These are phyloP conservation scores for Listronotus bonariensis DNA, from an alignment of 1,140 invertebrate genomes.

Conservation along the genomic window DNA sequence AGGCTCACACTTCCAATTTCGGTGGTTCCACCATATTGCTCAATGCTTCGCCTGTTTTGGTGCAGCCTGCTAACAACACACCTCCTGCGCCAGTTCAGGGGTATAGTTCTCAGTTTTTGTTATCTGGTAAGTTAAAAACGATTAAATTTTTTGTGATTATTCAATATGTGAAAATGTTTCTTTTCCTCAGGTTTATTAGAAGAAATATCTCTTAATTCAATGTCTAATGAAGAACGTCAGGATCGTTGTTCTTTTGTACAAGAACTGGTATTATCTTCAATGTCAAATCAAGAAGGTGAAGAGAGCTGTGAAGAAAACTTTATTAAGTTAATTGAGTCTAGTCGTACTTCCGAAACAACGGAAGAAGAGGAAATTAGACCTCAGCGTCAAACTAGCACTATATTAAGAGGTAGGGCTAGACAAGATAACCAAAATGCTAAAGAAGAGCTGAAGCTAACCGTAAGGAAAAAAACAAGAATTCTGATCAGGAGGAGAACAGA, in stretches of 20 bases:
- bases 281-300: constrained; percentile 17
- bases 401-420: constrained; percentile 47
- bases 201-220: constrained; percentile 48
- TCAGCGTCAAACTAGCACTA: constrained; percentile 27
- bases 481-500: constrained; percentile 30
- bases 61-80: constrained; percentile 45
- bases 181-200: constrained; percentile 43
- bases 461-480: constrained; percentile 25
- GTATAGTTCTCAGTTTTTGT: constrained; percentile 48
- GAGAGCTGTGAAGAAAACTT: constrained; percentile 23
- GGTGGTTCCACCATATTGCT: constrained; percentile 50
- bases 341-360: constrained; percentile 19
- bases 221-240: constrained; percentile 40
- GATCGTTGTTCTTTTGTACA: constrained; percentile 52
- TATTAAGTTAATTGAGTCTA: constrained; percentile 34
- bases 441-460: constrained; percentile 49
- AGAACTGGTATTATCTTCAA: constrained; percentile 47
- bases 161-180: too few relatives aligned
- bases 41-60: constrained; percentile 46
- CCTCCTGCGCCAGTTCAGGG: constrained; percentile 43
- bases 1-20: constrained; percentile 44
- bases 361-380: constrained; percentile 28
- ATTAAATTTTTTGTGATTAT: too few relatives aligned
- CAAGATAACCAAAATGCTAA: constrained; percentile 48
- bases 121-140: constrained; percentile 39